Conservation (phyloP, 2,113 vertebrate genomes). For the Macrotis lagotis region DNA sequence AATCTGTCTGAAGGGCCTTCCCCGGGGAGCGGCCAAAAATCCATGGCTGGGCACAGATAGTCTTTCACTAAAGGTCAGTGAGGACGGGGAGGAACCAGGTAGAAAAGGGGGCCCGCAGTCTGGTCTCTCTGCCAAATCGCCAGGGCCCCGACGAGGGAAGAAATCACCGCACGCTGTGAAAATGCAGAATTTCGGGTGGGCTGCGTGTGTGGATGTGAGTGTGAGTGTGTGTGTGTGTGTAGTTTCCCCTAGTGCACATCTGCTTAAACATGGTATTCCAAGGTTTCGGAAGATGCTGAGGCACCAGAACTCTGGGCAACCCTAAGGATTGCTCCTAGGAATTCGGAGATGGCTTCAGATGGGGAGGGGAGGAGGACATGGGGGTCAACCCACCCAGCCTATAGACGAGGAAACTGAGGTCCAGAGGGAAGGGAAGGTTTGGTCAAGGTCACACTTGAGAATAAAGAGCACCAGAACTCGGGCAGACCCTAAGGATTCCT, state of each 20-base stretch:
- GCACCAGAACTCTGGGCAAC: background rate
- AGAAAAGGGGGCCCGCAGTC: conserved; percentile 15
- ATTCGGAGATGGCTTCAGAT: background rate
- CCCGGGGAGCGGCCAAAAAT: conserved; percentile 52
- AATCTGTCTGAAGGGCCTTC: conserved; percentile 62
- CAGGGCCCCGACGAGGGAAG: background rate
- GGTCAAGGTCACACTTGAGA: background rate
- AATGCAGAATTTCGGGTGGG: background rate
- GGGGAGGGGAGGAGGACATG: background rate
- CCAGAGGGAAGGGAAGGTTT: background rate
- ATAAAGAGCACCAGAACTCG: background rate
- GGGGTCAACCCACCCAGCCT: background rate
- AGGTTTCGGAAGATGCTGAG: background rate
- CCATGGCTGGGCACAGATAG: conserved; percentile 51
- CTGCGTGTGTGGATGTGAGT: too few relatives aligned
- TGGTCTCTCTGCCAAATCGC: background rate
- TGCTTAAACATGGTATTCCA: background rate
- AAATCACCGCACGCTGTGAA: background rate
- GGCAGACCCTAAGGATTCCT: background rate
- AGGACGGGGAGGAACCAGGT: conserved; percentile 61
- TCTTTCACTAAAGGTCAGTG: conserved; percentile 72
- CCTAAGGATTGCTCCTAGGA: background rate
- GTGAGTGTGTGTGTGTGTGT: too few relatives aligned
- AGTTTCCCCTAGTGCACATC: background rate
- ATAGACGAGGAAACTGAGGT: background rate